Conservation (phyloP, 2,888 invertebrate genomes). For the Cerastis leucographa region DNA sequence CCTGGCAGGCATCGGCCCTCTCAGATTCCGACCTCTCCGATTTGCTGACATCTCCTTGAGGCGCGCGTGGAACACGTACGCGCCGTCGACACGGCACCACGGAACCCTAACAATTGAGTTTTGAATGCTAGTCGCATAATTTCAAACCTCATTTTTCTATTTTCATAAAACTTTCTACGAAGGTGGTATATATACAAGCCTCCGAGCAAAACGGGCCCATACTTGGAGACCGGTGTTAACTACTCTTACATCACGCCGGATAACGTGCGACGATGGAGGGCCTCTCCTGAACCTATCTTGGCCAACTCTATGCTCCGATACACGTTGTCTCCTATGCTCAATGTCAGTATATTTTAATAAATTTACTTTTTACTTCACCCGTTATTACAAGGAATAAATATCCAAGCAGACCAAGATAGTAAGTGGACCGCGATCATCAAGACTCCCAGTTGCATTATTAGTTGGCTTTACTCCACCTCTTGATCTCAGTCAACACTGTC, state of each 20-base stretch:
- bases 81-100: too few species aligned
- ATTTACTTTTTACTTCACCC: background rate
- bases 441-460: background rate
- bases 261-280: constrained; percentile 69
- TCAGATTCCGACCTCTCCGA: too few species aligned
- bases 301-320: constrained; percentile 76
- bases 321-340: constrained; percentile 76
- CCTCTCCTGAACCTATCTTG: constrained; percentile 68
- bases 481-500: background rate
- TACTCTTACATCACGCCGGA: constrained; percentile 77
- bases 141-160: background rate
- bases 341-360: constrained; percentile 66
- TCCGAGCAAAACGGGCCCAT: constrained; percentile 65
- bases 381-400: background rate
- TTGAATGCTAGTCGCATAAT: background rate
- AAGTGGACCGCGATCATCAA: background rate
- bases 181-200: constrained; percentile 86
- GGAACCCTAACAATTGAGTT: background rate
- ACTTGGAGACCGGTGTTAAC: constrained; percentile 68
- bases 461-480: background rate
- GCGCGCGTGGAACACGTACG: too few species aligned
- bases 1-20: too few species aligned
- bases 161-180: constrained; percentile 13
- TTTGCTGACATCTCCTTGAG: too few species aligned
- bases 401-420: background rate